phyloP scores from a whole-genome alignment of 2,113 vertebrate genomes.

The Scortum barcoo region DNA sequence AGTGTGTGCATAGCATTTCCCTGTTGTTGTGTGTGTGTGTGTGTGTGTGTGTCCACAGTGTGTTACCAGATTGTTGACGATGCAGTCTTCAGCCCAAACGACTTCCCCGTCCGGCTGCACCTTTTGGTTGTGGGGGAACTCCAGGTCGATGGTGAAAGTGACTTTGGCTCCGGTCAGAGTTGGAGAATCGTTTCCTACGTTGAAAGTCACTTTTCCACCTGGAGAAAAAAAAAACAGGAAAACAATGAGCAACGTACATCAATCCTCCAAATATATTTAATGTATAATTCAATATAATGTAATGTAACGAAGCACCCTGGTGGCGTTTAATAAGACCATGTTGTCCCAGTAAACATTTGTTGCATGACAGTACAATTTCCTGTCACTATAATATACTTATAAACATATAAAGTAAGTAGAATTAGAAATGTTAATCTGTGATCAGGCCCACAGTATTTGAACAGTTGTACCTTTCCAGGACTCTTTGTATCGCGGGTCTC shows the following conservation, averaged over 20 bases:
- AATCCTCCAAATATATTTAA: background rate
- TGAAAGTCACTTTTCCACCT: slow-evolving; percentile 90
- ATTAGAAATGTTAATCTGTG: background rate
- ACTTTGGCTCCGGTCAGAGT: slow-evolving; percentile 89
- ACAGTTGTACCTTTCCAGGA: slow-evolving; percentile 90
- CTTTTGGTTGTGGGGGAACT: slow-evolving; percentile 88
- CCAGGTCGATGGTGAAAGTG: slow-evolving; percentile 89
- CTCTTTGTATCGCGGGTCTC: slow-evolving; percentile 74
- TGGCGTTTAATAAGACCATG: background rate
- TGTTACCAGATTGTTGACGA: slow-evolving; percentile 88
- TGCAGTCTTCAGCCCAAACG: slow-evolving; percentile 87
- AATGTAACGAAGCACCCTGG: background rate
- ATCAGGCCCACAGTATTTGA: background rate
- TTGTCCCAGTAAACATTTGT: no score
- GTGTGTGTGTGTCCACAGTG: background rate
- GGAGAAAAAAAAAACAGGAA: background rate
- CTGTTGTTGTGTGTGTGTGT: background rate
- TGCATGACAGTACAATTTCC: background rate
- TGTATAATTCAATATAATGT: no score
- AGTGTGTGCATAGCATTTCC: background rate
- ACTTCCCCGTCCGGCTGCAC: slow-evolving; percentile 86
- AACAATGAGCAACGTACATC: background rate
- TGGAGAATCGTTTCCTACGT: slow-evolving; percentile 90
- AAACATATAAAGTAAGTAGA: background rate
- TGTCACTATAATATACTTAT: no score